Conservation (phyloP, 2,888 invertebrate genomes). For the Siphlonurus alternatus region DNA sequence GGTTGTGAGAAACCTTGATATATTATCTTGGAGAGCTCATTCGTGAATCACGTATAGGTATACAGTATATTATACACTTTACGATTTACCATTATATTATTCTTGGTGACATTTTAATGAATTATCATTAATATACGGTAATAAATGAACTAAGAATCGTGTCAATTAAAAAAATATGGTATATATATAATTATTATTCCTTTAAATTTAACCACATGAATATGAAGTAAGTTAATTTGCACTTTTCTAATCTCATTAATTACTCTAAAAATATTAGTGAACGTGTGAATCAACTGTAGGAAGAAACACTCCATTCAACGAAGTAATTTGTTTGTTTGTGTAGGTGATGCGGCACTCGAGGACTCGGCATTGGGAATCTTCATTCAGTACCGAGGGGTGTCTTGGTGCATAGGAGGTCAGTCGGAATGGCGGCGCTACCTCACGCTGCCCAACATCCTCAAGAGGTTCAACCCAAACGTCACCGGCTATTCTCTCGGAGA, state of each 20-base stretch:
- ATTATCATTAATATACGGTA: too few species aligned
- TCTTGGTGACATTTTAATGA: too few species aligned
- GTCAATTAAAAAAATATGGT: too few species aligned
- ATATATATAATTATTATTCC: too few species aligned
- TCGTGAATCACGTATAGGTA: too few species aligned
- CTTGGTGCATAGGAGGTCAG: slow-evolving; percentile 49
- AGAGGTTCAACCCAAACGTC: slow-evolving; percentile 15
- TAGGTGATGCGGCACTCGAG: background rate
- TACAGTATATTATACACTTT: too few species aligned
- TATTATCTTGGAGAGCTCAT: too few species aligned
- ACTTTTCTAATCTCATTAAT: background rate
- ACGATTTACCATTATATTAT: too few species aligned
- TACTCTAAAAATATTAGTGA: too few species aligned
- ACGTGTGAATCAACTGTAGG: background rate
- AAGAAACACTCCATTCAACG: background rate
- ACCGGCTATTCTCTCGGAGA: slow-evolving; percentile 19
- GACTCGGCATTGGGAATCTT: slow-evolving; percentile 45
- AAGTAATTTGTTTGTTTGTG: background rate
- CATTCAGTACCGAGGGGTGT: slow-evolving; percentile 54
- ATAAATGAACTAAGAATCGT: too few species aligned
- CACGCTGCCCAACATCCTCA: slow-evolving; percentile 12
- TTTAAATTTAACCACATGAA: background rate
- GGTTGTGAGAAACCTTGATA: too few species aligned
- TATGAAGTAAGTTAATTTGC: background rate
- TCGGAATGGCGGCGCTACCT: slow-evolving; percentile 11